Percentiles rank a stretch among this genome's conserved stretches.
Evolutionary conservation across 2,113 vertebrate species (phyloP).

Genomic region (Phycodurus eques): DNA sequence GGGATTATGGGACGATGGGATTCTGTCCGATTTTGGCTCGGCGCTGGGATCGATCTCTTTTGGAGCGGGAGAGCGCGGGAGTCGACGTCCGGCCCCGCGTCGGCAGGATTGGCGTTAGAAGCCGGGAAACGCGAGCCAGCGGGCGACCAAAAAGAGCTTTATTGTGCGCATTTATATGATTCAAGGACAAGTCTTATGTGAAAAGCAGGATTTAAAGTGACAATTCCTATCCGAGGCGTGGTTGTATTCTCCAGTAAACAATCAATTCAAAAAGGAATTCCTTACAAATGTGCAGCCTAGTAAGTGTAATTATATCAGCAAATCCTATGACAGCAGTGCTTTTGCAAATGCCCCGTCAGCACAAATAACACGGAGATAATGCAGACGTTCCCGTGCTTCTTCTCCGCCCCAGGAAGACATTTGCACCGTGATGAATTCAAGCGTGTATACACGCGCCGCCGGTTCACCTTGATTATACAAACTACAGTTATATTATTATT

Average conservation of each 20-base stretch:
- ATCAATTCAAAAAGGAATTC: constrained; percentile 51
- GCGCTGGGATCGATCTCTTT: no score
- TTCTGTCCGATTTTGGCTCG: no score
- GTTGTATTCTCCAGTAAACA: constrained; percentile 43
- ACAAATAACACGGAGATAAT: constrained; percentile 43
- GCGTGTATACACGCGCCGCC: constrained; percentile 20
- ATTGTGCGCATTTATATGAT: constrained; percentile 44
- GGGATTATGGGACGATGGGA: no score
- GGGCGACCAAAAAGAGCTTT: constrained; percentile 53
- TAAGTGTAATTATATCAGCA: constrained; percentile 62
- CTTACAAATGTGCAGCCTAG: constrained; percentile 61
- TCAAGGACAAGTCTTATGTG: constrained; percentile 52
- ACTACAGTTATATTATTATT: constrained; percentile 26
- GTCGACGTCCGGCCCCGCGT: no score
- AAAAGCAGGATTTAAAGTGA: constrained; percentile 55
- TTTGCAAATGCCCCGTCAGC: constrained; percentile 61
- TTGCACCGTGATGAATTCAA: constrained; percentile 29
- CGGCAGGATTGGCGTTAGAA: no score
- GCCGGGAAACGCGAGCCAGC: not conserved
- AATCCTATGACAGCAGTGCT: constrained; percentile 54
- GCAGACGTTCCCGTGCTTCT: constrained; percentile 26
- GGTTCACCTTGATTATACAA: constrained; percentile 29
- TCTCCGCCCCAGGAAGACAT: constrained; percentile 5
- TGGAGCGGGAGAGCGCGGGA: no score
- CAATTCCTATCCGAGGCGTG: constrained; percentile 25